Percentiles rank a stretch among this genome's conserved stretches.
Conservation (phyloP, 2,113 vertebrate genomes). For the Romanogobio albipinnatus region DNA sequence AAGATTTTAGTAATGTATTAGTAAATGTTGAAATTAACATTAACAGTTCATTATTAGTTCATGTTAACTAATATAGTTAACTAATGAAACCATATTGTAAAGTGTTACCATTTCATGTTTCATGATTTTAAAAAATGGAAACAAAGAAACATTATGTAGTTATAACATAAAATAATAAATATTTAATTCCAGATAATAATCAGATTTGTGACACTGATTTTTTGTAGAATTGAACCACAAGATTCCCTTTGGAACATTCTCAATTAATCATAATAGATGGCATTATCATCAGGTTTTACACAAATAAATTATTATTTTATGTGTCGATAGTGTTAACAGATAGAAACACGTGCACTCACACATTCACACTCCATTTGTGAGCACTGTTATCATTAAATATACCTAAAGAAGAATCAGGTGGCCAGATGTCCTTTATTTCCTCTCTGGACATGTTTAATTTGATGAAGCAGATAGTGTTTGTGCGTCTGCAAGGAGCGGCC, state of each 20-base stretch:
- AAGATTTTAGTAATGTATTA: no score
- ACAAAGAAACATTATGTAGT: neutral
- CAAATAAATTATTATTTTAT: neutral
- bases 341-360: neutral
- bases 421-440: constrained; percentile 44
- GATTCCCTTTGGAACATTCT: neutral
- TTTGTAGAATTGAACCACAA: neutral
- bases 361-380: neutral
- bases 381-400: constrained; percentile 13
- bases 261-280: neutral
- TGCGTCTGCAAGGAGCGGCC: constrained; percentile 7
- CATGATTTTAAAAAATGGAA: neutral
- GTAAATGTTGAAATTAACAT: no score
- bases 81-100: no score
- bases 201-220: no score
- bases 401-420: constrained; percentile 35
- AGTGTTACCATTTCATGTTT: no score
- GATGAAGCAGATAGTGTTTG: constrained; percentile 36
- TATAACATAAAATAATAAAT: neutral
- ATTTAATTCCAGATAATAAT: neutral
- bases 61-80: no score
- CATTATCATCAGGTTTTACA: neutral
- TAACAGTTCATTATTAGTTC: no score
- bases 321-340: neutral
- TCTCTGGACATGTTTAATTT: constrained; percentile 35